Evolutionary conservation across 2,888 invertebrate genomes (phyloP).

Genomic region (Latheticus oryzae): DNA sequence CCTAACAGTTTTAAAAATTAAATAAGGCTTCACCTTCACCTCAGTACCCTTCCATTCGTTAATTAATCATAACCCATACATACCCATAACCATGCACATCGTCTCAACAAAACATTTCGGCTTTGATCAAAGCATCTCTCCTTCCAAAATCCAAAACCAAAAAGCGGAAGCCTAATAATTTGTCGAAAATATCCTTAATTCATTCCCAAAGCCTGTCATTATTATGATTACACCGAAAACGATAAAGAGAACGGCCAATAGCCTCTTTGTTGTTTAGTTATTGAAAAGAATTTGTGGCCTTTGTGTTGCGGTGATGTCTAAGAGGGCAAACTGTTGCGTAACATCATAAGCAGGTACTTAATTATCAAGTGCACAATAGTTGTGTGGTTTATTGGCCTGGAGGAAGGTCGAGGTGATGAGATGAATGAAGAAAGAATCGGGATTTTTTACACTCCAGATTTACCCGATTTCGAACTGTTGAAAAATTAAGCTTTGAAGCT

Average conservation of each 20-base stretch:
- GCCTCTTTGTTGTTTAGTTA: not conserved
- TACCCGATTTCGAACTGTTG: too few relatives aligned
- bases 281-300: not conserved
- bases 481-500: too few relatives aligned
- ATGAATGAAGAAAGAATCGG: conserved; percentile 45
- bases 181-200: conserved; percentile 12
- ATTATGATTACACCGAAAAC: conserved; percentile 2
- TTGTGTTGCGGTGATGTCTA: conserved; percentile 1
- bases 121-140: conserved; percentile 1
- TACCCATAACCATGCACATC: conserved; percentile 13
- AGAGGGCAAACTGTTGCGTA: conserved; percentile 7
- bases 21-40: conserved; percentile 21
- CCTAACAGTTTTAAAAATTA: conserved; percentile 22
- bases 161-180: conserved; percentile 23
- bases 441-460: too few relatives aligned
- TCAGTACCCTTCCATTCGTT: conserved; percentile 16
- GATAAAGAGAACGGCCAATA: not conserved
- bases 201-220: conserved; percentile 10
- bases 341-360: conserved; percentile 28
- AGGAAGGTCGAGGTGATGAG: conserved; percentile 41
- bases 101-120: conserved; percentile 6
- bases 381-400: conserved; percentile 42
- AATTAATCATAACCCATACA: conserved; percentile 18
- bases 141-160: not conserved
- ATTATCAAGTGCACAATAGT: conserved; percentile 35